Base-by-base conservation (phyloP, 2,888 invertebrate species). In the Caenorhabditis parvicauda region DNA sequence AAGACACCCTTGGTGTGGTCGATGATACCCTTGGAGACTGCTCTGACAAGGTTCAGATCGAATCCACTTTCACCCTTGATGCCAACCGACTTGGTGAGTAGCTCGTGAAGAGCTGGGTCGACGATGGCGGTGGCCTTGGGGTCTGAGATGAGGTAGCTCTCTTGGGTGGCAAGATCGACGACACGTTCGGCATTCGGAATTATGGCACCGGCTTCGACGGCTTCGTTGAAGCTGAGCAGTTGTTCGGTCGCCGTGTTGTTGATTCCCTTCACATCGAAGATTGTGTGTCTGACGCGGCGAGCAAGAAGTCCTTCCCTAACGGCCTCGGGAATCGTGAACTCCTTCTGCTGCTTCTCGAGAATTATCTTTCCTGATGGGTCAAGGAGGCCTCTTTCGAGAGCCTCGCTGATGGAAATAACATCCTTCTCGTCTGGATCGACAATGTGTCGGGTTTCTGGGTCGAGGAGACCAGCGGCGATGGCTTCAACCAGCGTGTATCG, bases 201-300 rank as follows among this genome's bases (percentile, higher is more conserved):
- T 44, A 92, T 85, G 79, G 89, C 85, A 67, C 89, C 89, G 77
- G 88, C 89, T 57, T 88, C 86, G 62, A 89, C 84, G 37, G 91
- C 91, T 59, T 87, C 86, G 82, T 91, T 91, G 76, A 92, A 89
- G 68, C 90, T 90, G 74, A 92, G 86, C 80, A 88, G 89, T 80
- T 90, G 89, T 35, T 87, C 88, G 47, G 89, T 89, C 75, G 88
- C 87, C 0, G 89, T 88, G 82, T 91, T 90, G 19, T 41, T 89
- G 81, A 92, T 90, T 53, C 90, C 92, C 74, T 92, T 91, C 61
- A 94, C 90, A 82, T 92, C 90, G 81, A 93, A 93, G 72, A 93
- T 89, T 1, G 90, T 90, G 82, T 89, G 89, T 81, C 90, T 89
- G 4, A 89, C 87, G 21, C 92, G 89, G 1, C 91, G 91, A 25